Evolutionary conservation across 2,797 vertebrate genomes (phyloP).

Genomic region (Sciurus carolinensis): DNA sequence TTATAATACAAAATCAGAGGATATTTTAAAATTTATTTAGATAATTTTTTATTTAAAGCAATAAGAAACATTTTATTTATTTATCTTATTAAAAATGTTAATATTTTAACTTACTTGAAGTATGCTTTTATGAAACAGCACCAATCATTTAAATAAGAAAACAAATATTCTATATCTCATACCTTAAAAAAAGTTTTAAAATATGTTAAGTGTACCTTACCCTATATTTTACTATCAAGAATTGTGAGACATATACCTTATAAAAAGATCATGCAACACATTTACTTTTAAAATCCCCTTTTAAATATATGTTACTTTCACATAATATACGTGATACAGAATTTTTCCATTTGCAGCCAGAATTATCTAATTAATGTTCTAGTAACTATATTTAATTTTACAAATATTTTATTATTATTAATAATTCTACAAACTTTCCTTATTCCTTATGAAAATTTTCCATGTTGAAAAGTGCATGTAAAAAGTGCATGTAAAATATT

Average conservation of each 20-base stretch:
- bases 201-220: not conserved
- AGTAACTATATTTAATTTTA: not conserved
- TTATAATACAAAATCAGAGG: not conserved
- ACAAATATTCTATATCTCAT: not conserved
- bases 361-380: not conserved
- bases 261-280: not conserved
- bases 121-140: not conserved
- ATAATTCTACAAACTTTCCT: not conserved
- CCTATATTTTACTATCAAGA: not conserved
- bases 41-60: not conserved
- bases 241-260: not conserved
- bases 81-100: not conserved
- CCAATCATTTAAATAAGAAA: not conserved
- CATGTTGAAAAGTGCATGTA: not conserved
- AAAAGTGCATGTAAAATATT: not conserved
- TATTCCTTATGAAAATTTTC: not conserved
- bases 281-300: not conserved
- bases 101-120: not conserved
- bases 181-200: not conserved
- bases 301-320: not conserved
- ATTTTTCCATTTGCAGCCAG: not conserved
- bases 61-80: not conserved
- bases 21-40: not conserved
- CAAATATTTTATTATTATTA: not conserved
- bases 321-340: not conserved